Base-by-base conservation (phyloP, 2,888 invertebrate species). In the Meta bourneti region DNA sequence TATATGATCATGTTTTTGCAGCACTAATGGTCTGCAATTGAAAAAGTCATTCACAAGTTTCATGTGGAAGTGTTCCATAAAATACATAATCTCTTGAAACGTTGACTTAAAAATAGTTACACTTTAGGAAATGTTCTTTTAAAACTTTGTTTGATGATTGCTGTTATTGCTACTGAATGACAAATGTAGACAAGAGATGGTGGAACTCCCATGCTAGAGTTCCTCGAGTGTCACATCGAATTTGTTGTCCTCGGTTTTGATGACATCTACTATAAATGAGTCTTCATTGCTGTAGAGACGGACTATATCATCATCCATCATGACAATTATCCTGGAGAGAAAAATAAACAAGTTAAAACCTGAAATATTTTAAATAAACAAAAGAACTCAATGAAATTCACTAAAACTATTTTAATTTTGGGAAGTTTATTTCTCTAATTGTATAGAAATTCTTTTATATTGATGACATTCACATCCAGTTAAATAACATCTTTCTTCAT, bases 261-360 rank as follows among this genome's bases (percentile, higher is more conserved):
- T 97, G 94, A 99, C 97, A 95, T 98, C 98, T 95, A 99, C 96
- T 94, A 98, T 96, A 79, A 95, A 94, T 94, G 98, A 96, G 95
- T 99, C 99, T 96, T 99, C 99, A 96, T 99, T 99, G 96, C 98
- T 98, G 96, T 99, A 99, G 95, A 98, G 98, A 94, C 98, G 97
- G 95, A 99, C 96, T 98, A 99, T 99, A 95, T 99, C 99, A 95
- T 99, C 99, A 96, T 99, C 99, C 97, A 99, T 98, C 97, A 98
- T 98, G 96, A 99, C 99, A 96, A 98, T 98, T 96, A 99, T 98
- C 96, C 99, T 99, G 96, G 72, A 96, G 96, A 94, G 94, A 94
- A 94, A 94, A 94, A 94, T 52, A 69, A 49, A 77, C 13, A 70
- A 34, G 34, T 34, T 34, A 34, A 34, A 34, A 34, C 34, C 1